Evolutionary conservation across 2,113 vertebrate species (phyloP).

Genomic region (Rhea pennata): DNA sequence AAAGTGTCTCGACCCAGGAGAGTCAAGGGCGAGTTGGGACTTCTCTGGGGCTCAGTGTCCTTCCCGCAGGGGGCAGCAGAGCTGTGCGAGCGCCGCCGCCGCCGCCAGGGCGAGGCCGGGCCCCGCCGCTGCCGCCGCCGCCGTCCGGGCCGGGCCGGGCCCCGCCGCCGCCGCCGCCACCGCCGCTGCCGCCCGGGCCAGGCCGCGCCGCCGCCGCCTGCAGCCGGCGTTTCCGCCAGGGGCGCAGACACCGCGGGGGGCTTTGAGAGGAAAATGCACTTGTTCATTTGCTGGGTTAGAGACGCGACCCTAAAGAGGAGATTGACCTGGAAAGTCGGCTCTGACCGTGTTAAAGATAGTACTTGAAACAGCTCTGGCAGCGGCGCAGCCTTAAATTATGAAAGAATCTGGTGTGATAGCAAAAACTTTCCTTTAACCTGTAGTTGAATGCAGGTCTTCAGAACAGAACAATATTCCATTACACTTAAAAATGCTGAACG

Average conservation of each 20-base stretch:
- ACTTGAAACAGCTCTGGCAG: rapidly evolving
- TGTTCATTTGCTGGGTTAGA: not conserved
- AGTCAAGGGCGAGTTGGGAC: too few species aligned
- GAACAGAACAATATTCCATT: rapidly evolving
- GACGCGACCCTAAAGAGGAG: not conserved
- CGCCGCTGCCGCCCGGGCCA: not conserved
- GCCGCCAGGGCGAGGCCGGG: not conserved
- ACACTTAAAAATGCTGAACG: not conserved
- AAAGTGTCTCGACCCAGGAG: not conserved
- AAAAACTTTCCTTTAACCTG: not conserved
- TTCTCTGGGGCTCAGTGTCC: not conserved
- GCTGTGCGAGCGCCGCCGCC: not conserved
- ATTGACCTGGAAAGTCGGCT: too few species aligned
- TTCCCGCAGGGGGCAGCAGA: constrained; percentile 54
- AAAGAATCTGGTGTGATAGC: not conserved
- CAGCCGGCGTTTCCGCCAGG: too few species aligned
- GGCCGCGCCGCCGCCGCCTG: not conserved
- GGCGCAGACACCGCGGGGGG: too few species aligned
- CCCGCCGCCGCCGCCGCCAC: not conserved
- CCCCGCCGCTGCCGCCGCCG: not conserved
- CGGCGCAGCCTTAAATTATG: too few species aligned
- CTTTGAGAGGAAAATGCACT: not conserved
- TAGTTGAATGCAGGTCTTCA: not conserved
- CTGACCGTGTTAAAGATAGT: rapidly evolving
- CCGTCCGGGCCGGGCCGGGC: too few species aligned